These are phyloP conservation scores for Phymorhynchus buccinoides DNA, from an alignment of 1,140 invertebrate genomes.

Conservation along the genomic window DNA sequence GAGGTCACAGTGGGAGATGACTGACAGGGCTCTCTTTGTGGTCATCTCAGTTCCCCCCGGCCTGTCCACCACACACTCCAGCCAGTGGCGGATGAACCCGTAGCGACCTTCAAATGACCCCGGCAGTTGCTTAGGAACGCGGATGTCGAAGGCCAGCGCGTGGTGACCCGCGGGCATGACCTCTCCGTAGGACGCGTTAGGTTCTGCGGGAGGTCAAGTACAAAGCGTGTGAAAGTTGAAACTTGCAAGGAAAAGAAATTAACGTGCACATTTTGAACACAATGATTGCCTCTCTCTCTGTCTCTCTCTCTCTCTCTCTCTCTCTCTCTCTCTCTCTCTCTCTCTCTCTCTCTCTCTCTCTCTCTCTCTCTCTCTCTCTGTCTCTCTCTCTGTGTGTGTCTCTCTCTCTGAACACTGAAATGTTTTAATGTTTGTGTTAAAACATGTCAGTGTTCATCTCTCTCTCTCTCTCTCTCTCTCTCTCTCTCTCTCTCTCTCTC, in stretches of 20 bases:
- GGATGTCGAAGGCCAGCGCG: constrained; percentile 31
- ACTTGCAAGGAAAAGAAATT: background rate
- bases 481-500: background rate
- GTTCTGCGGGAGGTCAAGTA: too few species aligned
- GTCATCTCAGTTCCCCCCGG: constrained; percentile 15
- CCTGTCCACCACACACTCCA: constrained; percentile 33
- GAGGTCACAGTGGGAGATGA: constrained; percentile 32
- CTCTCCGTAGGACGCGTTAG: constrained; percentile 15
- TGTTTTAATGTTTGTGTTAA: background rate
- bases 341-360: background rate
- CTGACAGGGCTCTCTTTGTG: constrained; percentile 25
- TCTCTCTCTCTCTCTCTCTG: background rate
- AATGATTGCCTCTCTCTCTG: background rate
- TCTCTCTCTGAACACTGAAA: background rate
- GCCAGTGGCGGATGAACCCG: constrained; percentile 35
- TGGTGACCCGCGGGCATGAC: constrained; percentile 30
- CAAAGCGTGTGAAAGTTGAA: too few species aligned
- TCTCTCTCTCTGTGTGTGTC: too few species aligned
- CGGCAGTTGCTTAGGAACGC: constrained; percentile 11
- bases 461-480: background rate
- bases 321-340: constrained; percentile 9
- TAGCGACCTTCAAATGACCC: constrained; percentile 38
- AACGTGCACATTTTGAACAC: too few species aligned
- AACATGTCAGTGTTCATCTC: too few species aligned
- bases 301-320: constrained; percentile 18